Percentiles rank a stretch among this genome's conserved stretches.
phyloP scores from a whole-genome alignment of 2,797 vertebrate species.

The Pterois miles region DNA sequence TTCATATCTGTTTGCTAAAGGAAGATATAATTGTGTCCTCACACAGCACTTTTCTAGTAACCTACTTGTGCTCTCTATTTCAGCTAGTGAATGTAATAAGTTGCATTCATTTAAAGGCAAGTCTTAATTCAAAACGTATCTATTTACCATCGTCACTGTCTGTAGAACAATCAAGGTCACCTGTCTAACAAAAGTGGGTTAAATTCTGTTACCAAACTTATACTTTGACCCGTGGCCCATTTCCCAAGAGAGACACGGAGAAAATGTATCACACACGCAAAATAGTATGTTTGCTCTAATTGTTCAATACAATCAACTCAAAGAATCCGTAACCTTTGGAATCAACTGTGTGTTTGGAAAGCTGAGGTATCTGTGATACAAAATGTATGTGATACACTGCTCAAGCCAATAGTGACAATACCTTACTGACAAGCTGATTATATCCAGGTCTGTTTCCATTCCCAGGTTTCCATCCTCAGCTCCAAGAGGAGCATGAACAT shows the following conservation, averaged over 20 bases:
- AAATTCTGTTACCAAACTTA: slow-evolving; percentile 10
- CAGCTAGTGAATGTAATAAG: neutral
- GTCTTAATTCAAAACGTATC: neutral
- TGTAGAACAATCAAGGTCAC: neutral
- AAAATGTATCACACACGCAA: slow-evolving; percentile 19
- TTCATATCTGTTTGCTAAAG: slow-evolving; percentile 67
- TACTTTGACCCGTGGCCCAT: slow-evolving; percentile 24
- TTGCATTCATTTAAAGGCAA: neutral
- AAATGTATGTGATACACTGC: slow-evolving; percentile 1
- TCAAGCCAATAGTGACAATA: slow-evolving; percentile 31
- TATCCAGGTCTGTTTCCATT: slow-evolving; percentile 7
- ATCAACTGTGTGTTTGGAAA: slow-evolving; percentile 33
- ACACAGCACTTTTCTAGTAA: neutral
- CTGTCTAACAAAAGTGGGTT: neutral
- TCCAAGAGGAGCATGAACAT: slow-evolving; percentile 89
- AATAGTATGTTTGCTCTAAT: slow-evolving; percentile 33
- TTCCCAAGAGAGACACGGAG: slow-evolving; percentile 3
- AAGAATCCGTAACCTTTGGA: slow-evolving; percentile 67
- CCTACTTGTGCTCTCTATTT: neutral
- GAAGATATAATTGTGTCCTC: slow-evolving; percentile 34
- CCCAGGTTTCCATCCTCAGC: slow-evolving; percentile 83
- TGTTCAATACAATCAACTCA: slow-evolving; percentile 54
- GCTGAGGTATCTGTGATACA: slow-evolving; percentile 25
- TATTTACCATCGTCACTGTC: neutral
- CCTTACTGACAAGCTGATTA: slow-evolving; percentile 51